These are phyloP conservation scores for Drosophila kanapiae DNA, from an alignment of 1,140 invertebrate genomes.

Conservation along the genomic window DNA sequence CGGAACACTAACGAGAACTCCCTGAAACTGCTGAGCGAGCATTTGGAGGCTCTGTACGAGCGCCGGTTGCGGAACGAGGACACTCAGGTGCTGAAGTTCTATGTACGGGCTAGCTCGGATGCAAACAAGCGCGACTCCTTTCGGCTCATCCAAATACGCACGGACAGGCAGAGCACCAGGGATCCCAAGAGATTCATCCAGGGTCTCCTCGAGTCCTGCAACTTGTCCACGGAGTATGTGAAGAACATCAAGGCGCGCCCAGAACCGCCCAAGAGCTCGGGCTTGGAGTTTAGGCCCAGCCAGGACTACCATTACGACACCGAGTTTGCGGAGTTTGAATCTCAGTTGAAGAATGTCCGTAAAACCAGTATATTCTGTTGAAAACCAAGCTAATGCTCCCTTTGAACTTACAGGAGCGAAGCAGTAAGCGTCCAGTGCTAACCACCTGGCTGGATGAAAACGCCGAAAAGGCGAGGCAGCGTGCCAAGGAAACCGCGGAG, in stretches of 20 bases:
- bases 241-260: conserved; percentile 88
- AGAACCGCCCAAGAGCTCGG: conserved; percentile 27
- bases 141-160: conserved; percentile 88
- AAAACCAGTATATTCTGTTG: background rate
- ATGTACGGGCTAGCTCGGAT: conserved; percentile 88
- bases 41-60: conserved; percentile 91
- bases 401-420: conserved; percentile 70
- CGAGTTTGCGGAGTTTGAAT: conserved; percentile 71
- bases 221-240: conserved; percentile 93
- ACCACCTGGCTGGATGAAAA: conserved; percentile 89
- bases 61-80: conserved; percentile 87
- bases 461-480: conserved; percentile 87
- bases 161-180: conserved; percentile 63
- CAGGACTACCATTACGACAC: conserved; percentile 67
- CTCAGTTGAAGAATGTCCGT: conserved; percentile 54
- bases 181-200: conserved; percentile 91
- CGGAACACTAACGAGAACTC: conserved; percentile 96
- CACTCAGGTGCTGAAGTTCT: conserved; percentile 89
- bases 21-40: conserved; percentile 93
- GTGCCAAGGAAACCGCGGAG: conserved; percentile 87
- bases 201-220: conserved; percentile 92
- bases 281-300: conserved; percentile 46
- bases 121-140: conserved; percentile 86
- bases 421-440: conserved; percentile 51
- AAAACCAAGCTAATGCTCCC: background rate